Percentiles rank a stretch among this genome's conserved stretches.
Evolutionary conservation across 2,888 invertebrate genomes (phyloP).

Genomic region (Therioaphis trifolii): DNA sequence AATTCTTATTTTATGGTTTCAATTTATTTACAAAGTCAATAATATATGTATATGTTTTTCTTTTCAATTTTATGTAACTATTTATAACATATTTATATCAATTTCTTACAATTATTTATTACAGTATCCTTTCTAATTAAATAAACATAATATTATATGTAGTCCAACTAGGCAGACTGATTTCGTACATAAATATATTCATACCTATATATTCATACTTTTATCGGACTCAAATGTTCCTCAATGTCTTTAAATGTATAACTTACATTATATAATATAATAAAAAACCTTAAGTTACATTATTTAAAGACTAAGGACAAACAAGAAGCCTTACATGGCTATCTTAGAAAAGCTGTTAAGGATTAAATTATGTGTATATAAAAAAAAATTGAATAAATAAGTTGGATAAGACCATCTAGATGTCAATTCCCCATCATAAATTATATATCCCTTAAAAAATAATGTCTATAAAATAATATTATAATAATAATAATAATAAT

Average conservation of each 20-base stretch:
- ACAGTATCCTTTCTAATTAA: conserved; percentile 60
- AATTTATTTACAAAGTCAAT: conserved; percentile 62
- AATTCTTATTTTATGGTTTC: conserved; percentile 62
- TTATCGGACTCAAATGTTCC: conserved; percentile 44
- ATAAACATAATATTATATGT: conserved; percentile 42
- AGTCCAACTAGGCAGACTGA: conserved; percentile 47
- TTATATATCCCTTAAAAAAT: conserved; percentile 61
- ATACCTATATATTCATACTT: conserved; percentile 46
- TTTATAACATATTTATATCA: conserved; percentile 61
- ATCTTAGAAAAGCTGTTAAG: conserved; percentile 59
- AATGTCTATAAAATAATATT: conserved; percentile 51
- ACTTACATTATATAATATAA: conserved; percentile 60
- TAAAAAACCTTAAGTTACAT: conserved; percentile 61
- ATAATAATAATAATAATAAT: conserved; percentile 53
- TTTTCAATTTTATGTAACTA: conserved; percentile 60
- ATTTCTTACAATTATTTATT: conserved; percentile 62
- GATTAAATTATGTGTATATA: conserved; percentile 48
- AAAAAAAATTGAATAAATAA: conserved; percentile 60
- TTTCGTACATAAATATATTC: conserved; percentile 48
- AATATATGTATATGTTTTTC: conserved; percentile 59
- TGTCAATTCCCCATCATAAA: conserved; percentile 60
- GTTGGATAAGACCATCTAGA: conserved; percentile 56
- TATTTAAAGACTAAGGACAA: conserved; percentile 63
- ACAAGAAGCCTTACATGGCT: conserved; percentile 55
- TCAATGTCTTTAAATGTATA: conserved; percentile 62